A percentile compares a stretch with the other conserved stretches of the same genome.
Conservation (phyloP, 2,888 invertebrate species). For the Cordilura impudica region DNA sequence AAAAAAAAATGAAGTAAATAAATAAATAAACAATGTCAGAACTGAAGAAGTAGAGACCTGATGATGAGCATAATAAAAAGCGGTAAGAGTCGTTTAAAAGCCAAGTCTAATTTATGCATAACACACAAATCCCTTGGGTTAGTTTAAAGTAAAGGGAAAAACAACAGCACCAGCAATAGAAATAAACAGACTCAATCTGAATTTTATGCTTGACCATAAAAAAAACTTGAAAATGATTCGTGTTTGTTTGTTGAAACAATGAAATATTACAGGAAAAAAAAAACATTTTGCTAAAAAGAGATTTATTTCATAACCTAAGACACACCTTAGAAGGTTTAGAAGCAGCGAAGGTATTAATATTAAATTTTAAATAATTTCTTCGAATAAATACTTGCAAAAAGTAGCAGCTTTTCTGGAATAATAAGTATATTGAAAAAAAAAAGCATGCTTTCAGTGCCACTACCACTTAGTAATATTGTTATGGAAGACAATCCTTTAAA, state of each 20-base stretch:
- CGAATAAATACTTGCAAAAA: too few species aligned
- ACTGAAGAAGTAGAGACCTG: not conserved
- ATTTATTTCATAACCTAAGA: too few species aligned
- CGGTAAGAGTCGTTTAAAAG: not conserved
- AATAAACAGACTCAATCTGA: conserved; percentile 34
- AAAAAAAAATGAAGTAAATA: not conserved
- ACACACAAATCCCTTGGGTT: conserved; percentile 36
- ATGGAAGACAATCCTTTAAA: too few species aligned
- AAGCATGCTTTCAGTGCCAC: too few species aligned
- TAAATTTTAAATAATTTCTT: too few species aligned
- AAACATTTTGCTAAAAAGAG: too few species aligned
- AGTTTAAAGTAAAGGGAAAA: conserved; percentile 22
- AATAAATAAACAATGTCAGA: not conserved
- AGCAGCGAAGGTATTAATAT: too few species aligned
- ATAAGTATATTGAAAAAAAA: too few species aligned
- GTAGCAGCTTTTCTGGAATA: too few species aligned
- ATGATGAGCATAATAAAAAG: not conserved
- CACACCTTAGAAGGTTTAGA: too few species aligned
- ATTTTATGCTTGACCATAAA: conserved; percentile 36
- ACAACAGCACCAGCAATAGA: conserved; percentile 2
- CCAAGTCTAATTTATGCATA: conserved; percentile 44
- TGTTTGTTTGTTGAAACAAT: conserved; percentile 31
- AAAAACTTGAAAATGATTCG: conserved; percentile 31
- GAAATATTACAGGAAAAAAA: conserved; percentile 14
- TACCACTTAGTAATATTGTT: too few species aligned